These are phyloP conservation scores for Drosophila cardini DNA, from an alignment of 1,140 invertebrate species.

Conservation along the genomic window DNA sequence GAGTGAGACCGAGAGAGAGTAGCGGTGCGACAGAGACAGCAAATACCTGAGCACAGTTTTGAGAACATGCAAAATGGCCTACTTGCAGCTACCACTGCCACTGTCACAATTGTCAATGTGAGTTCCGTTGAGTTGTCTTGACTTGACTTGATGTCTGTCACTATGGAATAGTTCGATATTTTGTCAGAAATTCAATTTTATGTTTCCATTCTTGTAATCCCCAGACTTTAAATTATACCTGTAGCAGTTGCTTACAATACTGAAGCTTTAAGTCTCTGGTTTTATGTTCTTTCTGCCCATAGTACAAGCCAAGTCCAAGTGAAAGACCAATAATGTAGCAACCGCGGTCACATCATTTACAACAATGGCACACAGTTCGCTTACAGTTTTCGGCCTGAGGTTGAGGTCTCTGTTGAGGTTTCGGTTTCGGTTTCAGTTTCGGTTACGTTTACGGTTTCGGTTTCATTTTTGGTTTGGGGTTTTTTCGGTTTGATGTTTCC, in stretches of 20 bases:
- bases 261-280: no score
- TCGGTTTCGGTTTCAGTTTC: constrained; percentile 3
- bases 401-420: not conserved
- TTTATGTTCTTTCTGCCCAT: no score
- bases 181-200: no score
- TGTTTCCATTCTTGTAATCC: no score
- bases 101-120: constrained; percentile 58
- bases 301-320: constrained; percentile 42
- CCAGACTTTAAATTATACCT: no score
- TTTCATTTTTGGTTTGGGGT: constrained; percentile 1
- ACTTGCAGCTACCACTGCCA: constrained; percentile 67
- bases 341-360: constrained; percentile 12
- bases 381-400: constrained; percentile 14
- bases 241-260: no score
- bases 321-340: constrained; percentile 61
- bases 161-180: no score
- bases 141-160: constrained; percentile 65
- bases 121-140: constrained; percentile 57
- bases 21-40: not conserved
- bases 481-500: not conserved
- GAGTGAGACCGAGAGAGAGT: not conserved
- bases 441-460: not conserved
- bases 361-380: constrained; percentile 19
- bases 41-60: not conserved
- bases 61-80: constrained; percentile 70